phyloP scores from a whole-genome alignment of 2,113 vertebrate species.

The Xerus inauris region DNA sequence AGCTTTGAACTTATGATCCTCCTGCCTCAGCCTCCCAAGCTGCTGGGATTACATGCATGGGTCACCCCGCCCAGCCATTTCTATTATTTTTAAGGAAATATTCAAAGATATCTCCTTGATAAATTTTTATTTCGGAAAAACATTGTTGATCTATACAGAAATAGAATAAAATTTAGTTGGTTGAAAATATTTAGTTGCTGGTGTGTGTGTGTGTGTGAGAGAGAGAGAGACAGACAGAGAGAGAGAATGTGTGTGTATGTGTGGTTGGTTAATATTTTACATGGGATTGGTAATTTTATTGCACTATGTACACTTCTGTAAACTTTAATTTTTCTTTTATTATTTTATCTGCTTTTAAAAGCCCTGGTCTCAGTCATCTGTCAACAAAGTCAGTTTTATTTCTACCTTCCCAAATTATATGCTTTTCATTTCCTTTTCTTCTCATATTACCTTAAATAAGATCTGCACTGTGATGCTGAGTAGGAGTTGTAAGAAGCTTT shows the following conservation, averaged over 20 bases:
- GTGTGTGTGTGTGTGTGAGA: no score
- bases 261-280: not conserved
- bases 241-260: no score
- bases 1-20: no score
- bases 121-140: not conserved
- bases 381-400: not conserved
- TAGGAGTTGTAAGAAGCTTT: not conserved
- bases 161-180: not conserved
- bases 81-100: constrained; percentile 3
- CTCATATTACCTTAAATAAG: not conserved
- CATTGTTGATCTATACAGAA: not conserved
- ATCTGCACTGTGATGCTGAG: no score
- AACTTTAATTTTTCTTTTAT: not conserved
- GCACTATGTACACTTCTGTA: not conserved
- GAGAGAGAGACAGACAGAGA: no score
- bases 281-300: not conserved
- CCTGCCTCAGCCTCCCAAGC: no score
- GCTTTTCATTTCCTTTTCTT: not conserved
- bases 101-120: not conserved
- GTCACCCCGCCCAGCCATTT: not conserved
- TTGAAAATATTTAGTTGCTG: not conserved
- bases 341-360: not conserved
- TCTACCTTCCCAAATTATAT: not conserved
- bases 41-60: no score
- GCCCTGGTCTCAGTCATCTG: not conserved